Conservation (phyloP, 2,888 invertebrate species). For the Metacarcinus magister region DNA sequence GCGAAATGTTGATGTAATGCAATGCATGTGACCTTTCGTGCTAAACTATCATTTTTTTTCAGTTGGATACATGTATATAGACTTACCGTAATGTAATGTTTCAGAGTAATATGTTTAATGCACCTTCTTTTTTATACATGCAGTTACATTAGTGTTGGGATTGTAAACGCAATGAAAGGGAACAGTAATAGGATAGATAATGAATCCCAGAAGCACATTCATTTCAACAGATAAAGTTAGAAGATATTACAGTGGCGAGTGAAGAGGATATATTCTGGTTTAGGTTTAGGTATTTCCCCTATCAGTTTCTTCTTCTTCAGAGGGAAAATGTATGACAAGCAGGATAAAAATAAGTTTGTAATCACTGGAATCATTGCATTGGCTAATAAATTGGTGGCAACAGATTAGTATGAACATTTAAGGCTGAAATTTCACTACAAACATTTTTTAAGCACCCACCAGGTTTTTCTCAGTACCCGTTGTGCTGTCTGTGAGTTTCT, state of each 20-base stretch:
- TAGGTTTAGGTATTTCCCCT: background rate
- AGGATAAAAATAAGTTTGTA: background rate
- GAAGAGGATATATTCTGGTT: background rate
- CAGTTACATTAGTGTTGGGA: background rate
- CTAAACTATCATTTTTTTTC: background rate
- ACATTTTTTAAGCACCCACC: background rate
- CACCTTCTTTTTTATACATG: background rate
- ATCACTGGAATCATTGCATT: background rate
- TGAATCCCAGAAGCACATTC: background rate
- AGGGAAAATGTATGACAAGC: background rate
- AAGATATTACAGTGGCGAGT: background rate
- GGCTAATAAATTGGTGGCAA: no score
- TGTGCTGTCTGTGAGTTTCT: background rate
- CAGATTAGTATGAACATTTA: no score
- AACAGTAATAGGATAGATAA: background rate
- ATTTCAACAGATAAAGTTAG: background rate
- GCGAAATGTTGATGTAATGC: background rate
- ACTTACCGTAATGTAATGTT: slow-evolving; percentile 8
- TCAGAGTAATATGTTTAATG: background rate
- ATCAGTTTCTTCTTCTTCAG: background rate
- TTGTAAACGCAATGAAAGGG: background rate
- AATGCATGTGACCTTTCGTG: slow-evolving; percentile 6
- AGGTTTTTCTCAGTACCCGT: background rate
- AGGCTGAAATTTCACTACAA: no score
- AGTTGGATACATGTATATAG: background rate